A percentile compares a stretch with the other conserved stretches of the same genome.
These are phyloP conservation scores for Papilio protenor DNA, from an alignment of 2,888 invertebrate genomes.

Conservation along the genomic window DNA sequence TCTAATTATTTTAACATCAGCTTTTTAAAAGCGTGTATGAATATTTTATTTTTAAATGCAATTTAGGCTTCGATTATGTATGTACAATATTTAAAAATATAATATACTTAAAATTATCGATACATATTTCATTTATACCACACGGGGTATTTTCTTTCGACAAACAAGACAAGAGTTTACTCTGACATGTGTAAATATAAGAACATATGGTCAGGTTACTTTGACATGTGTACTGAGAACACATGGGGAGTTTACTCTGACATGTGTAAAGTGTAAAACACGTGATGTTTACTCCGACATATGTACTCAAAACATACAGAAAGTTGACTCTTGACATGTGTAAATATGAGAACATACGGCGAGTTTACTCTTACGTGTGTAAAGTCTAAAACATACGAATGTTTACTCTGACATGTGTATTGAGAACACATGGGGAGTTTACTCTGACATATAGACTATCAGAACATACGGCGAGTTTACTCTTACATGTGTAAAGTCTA, in stretches of 20 bases:
- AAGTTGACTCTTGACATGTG: neutral
- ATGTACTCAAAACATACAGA: slow-evolving; percentile 79
- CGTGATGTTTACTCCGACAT: slow-evolving; percentile 87
- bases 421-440: neutral
- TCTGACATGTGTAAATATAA: slow-evolving; percentile 87
- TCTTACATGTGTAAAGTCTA: slow-evolving; percentile 90
- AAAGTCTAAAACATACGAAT: no score
- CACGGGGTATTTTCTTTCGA: neutral
- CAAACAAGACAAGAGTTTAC: slow-evolving; percentile 63
- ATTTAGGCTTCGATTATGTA: neutral
- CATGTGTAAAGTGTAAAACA: slow-evolving; percentile 87
- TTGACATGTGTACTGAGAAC: neutral
- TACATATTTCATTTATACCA: neutral
- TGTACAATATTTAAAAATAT: slow-evolving; percentile 2
- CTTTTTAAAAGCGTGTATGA: neutral
- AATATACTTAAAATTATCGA: neutral
- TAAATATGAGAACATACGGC: neutral
- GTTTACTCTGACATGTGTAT: slow-evolving; percentile 89
- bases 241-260: slow-evolving; percentile 82
- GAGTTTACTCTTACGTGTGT: no score
- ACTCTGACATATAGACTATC: neutral
- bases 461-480: slow-evolving; percentile 62
- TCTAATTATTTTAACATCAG: neutral
- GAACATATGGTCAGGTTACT: neutral
- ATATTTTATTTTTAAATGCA: neutral